Evolutionary conservation across 53 echinoderm and acorn worm species (phyloP).

Genomic region (Zoroaster sp.): DNA sequence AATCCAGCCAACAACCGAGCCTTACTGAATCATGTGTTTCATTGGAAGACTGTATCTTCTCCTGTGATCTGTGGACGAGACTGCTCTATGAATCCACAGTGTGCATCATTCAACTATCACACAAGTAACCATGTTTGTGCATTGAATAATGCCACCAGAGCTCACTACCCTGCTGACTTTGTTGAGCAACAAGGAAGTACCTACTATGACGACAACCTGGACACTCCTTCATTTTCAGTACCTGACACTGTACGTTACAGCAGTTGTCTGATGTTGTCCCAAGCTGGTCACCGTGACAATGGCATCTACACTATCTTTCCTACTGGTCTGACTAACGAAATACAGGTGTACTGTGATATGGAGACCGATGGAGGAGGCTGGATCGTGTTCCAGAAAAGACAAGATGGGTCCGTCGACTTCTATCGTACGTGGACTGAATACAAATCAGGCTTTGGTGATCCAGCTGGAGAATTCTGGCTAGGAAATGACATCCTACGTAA

Average conservation of each 20-base stretch:
- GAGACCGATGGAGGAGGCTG: conserved; percentile 40
- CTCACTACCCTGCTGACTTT: neutral
- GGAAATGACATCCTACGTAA: conserved; percentile 9
- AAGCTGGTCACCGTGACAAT: neutral
- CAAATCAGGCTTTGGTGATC: conserved; percentile 27
- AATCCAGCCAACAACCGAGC: neutral
- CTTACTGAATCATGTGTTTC: neutral
- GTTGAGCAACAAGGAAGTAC: neutral
- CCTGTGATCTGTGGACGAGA: neutral
- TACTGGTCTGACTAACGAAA: neutral
- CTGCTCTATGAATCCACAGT: neutral
- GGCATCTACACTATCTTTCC: conserved; percentile 38
- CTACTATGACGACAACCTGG: conserved; percentile 24
- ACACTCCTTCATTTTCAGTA: neutral
- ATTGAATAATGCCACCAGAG: neutral
- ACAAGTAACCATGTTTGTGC: neutral
- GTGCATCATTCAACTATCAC: conserved; percentile 28
- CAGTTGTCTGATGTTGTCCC: conserved; percentile 7
- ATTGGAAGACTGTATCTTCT: neutral
- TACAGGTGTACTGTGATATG: conserved; percentile 35
- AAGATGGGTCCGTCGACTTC: conserved; percentile 26
- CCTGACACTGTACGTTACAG: neutral
- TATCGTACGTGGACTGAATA: conserved; percentile 13
- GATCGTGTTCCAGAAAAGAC: conserved; percentile 28
- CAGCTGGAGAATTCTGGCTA: conserved; percentile 26